A percentile compares a stretch with the other conserved stretches of the same genome.
These are phyloP conservation scores for Poeciliopsis prolifica DNA, from an alignment of 2,113 vertebrate genomes.

Conservation along the genomic window DNA sequence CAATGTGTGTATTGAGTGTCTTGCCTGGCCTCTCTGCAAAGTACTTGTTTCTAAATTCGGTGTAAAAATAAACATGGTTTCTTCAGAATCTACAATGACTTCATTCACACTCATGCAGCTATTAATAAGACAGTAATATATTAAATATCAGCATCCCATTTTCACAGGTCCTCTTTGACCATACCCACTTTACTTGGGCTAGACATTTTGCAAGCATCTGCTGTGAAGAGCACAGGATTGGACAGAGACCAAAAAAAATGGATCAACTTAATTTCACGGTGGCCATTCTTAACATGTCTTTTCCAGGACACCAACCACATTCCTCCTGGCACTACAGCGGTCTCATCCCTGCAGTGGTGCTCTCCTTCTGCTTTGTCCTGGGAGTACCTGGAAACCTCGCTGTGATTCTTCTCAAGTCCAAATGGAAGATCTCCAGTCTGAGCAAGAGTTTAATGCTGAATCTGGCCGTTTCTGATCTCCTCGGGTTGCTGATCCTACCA, in stretches of 20 bases:
- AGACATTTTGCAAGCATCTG: background rate
- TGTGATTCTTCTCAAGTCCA: conserved; percentile 21
- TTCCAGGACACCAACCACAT: background rate
- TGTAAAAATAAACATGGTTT: too few relatives aligned
- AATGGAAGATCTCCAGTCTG: conserved; percentile 26
- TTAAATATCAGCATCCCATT: too few relatives aligned
- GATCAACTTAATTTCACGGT: conserved; percentile 1
- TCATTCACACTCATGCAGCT: background rate
- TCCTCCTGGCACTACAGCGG: background rate
- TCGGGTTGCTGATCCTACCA: conserved; percentile 39
- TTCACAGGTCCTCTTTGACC: background rate
- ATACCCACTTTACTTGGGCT: background rate
- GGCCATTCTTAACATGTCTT: background rate
- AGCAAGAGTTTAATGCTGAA: conserved; percentile 39
- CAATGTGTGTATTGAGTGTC: too few relatives aligned
- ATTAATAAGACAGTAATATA: background rate
- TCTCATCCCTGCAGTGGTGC: background rate
- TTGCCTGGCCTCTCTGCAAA: too few relatives aligned
- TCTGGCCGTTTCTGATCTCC: conserved; percentile 37
- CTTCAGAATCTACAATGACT: too few relatives aligned
- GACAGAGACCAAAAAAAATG: conserved; percentile 10
- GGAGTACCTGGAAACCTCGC: conserved; percentile 49
- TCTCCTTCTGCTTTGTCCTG: conserved; percentile 37
- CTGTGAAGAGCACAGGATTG: background rate
- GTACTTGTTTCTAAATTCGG: too few relatives aligned